A percentile compares a stretch with the other conserved stretches of the same genome.
Evolutionary conservation across 2,797 vertebrate genomes (phyloP).

Genomic region (Peromyscus melanophrys): DNA sequence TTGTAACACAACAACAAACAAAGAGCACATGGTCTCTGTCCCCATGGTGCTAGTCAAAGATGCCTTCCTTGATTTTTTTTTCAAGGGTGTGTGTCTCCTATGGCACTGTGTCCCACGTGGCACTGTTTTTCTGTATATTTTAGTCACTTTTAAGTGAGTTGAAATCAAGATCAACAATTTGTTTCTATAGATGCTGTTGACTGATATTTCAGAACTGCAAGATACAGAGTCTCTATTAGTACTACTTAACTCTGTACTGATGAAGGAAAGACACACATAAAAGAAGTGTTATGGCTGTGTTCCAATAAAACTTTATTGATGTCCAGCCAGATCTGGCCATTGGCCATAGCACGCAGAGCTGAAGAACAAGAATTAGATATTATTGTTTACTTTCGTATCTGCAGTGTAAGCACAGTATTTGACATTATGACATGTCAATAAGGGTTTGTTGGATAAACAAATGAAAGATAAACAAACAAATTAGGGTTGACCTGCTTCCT

Average conservation of each 20-base stretch:
- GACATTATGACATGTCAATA: neutral
- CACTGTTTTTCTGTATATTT: neutral
- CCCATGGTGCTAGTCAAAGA: neutral
- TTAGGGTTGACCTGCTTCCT: neutral
- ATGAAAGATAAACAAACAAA: neutral
- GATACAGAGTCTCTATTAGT: neutral
- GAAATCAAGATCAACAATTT: neutral
- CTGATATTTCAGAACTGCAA: conserved; percentile 4
- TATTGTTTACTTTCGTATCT: conserved; percentile 20
- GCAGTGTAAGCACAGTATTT: neutral
- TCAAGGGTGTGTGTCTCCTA: neutral
- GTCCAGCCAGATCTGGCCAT: neutral
- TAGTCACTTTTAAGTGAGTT: conserved; percentile 11
- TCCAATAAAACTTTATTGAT: conserved; percentile 63
- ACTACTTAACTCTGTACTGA: neutral
- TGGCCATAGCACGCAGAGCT: neutral
- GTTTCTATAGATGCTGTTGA: conserved; percentile 21
- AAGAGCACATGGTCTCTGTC: neutral
- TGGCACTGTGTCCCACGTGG: neutral
- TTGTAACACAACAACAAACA: neutral
- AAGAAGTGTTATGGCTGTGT: neutral
- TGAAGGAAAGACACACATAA: neutral
- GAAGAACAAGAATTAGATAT: neutral
- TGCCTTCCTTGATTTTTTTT: conserved; percentile 9
- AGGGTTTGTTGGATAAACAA: neutral